Evolutionary conservation across 1,140 invertebrate species (phyloP).

Genomic region (Bombus turneri): DNA sequence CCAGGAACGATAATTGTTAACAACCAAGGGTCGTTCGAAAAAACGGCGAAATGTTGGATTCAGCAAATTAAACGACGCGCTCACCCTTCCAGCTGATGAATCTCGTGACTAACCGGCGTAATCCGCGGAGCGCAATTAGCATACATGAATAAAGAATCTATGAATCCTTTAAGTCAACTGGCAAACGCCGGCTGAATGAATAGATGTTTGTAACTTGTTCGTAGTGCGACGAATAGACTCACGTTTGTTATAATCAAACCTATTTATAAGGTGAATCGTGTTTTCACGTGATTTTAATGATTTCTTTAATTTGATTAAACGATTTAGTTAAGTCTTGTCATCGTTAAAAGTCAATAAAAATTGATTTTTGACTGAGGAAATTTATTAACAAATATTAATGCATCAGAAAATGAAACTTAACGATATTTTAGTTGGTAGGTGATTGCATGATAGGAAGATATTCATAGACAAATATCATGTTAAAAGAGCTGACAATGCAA

Average conservation of each 20-base stretch:
- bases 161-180: constrained; percentile 57
- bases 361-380: too few relatives aligned
- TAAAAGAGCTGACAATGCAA: too few relatives aligned
- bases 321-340: background rate
- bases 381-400: too few relatives aligned
- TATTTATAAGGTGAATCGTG: background rate
- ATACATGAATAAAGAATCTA: constrained; percentile 68
- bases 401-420: too few relatives aligned
- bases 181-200: constrained; percentile 50
- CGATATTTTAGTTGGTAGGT: too few relatives aligned
- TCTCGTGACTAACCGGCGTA: constrained; percentile 62
- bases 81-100: constrained; percentile 36
- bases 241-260: background rate
- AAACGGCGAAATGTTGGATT: background rate
- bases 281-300: background rate
- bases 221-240: background rate
- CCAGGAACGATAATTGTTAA: background rate
- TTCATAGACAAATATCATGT: too few relatives aligned
- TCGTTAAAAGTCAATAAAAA: too few relatives aligned
- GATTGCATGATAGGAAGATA: background rate
- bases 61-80: constrained; percentile 23
- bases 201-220: constrained; percentile 49
- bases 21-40: background rate
- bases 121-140: constrained; percentile 60
- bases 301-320: background rate